Conservation (phyloP, 2,797 vertebrate genomes). For the Cossypha niveicapilla region DNA sequence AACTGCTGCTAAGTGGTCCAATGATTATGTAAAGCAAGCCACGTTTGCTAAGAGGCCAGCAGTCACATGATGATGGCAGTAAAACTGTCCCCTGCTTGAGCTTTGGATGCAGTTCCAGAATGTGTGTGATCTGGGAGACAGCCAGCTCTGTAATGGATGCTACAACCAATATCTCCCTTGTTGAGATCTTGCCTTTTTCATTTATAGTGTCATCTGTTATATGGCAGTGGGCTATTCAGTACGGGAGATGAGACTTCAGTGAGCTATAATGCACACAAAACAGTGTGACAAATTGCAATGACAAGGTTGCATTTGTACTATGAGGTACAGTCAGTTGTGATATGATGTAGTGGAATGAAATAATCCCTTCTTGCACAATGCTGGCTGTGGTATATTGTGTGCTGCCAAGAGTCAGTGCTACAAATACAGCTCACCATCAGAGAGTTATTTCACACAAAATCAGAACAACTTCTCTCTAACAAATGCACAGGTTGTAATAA, state of each 20-base stretch:
- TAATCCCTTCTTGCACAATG: slow-evolving; percentile 41
- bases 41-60: not conserved
- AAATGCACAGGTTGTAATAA: not conserved
- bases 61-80: not conserved
- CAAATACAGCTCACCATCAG: not conserved
- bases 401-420: not conserved
- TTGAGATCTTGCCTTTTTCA: slow-evolving; percentile 49
- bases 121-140: not conserved
- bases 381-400: not conserved
- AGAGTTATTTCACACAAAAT: slow-evolving; percentile 6
- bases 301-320: slow-evolving; percentile 62
- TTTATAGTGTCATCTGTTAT: slow-evolving; percentile 38
- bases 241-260: slow-evolving; percentile 51
- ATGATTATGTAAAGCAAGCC: not conserved
- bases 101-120: not conserved
- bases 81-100: not conserved
- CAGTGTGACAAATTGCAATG: slow-evolving; percentile 57
- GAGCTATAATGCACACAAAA: slow-evolving; percentile 55
- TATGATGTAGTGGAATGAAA: slow-evolving; percentile 53
- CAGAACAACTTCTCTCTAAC: not conserved
- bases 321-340: slow-evolving; percentile 38
- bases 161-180: slow-evolving; percentile 21
- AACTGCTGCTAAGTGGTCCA: not conserved
- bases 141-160: not conserved
- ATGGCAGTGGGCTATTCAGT: slow-evolving; percentile 41